Base-by-base conservation (phyloP, 2,113 vertebrate species). In the Myrmecobius fasciatus region DNA sequence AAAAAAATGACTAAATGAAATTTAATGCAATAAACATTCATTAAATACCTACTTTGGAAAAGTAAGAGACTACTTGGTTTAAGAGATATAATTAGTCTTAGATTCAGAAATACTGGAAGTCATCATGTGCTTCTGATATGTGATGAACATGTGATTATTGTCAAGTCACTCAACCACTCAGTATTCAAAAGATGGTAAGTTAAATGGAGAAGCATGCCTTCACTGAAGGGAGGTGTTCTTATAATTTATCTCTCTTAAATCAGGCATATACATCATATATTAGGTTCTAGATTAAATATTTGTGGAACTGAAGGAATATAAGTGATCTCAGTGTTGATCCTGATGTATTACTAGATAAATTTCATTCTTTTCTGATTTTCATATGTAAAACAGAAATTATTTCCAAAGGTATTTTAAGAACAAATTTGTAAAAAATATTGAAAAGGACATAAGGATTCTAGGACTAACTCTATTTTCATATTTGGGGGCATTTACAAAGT, bases 401-500 rank as follows among this genome's bases (percentile, higher is more conserved):
- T 1, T 6, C 3, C 56, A 92, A 96, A 26, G 6, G 52, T 90
- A 4, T 26, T 94, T 52, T 93, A 92, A 0, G 49, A n/a, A 47
- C 36, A 48, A 92, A n/a, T 53, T 26, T 2, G 20, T 94, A 52
- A 10, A 91, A 91, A 53, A 52, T 4, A 91, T 47, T 88, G 92
- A 91, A 94, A 1, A 3, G 53, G 20, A 54, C 93, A 28, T 20
- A 91, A 96, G 88, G 92, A 28, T 93, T 26, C 48, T 54, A 89
- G 49, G 31, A 60, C 54, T 52, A 43, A 17, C 17, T 91, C 1
- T 75, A 91, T 91, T 89, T 36, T n/a, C 92, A 92, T 93, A 96
- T 95, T 92, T 12, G 48, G 53, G 31, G 24, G 90, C 36, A 26
- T 4, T 93, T 91, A 93, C 93, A 54, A 83, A 31, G 67, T 95